Base-by-base conservation (phyloP, 2,113 vertebrate species). In the Callospermophilus lateralis region DNA sequence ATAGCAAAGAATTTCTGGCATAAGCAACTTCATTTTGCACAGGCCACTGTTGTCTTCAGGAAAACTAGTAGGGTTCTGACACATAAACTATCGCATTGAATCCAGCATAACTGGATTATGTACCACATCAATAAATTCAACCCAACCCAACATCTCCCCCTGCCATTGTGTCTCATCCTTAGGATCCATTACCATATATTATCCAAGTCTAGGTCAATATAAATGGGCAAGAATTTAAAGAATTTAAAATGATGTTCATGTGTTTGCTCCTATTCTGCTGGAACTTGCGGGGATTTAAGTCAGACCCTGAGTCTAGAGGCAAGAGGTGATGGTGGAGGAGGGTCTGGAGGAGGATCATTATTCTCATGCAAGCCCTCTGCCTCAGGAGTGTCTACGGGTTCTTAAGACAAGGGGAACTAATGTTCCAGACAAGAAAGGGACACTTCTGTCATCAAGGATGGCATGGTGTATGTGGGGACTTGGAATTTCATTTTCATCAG, bases 301-400 rank as follows among this genome's bases (percentile, higher is more conserved):
- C 51, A 70, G 17, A 37, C 17, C 77, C 8, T 37, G 42, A 22
- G 19, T 67, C 26, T 70, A 58, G 26, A 84, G 73, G 6, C 13
- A 45, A 26, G 32, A 3, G 26, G 1, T 39, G 26, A 32, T 28
- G 19, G 6, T 12, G 2, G 78, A 0, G 20, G 1, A 34, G 32
- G 51, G 8, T 80, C 42, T 73, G n/a, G 30, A 78, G 51, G 16
- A 77, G 26, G 4, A 53, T 55, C 1, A 12, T 83, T 65, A 34
- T 83, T 5, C 68, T 19, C 39, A 37, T 72, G 7, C 9, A 19
- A 48, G 32, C 77, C 8, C 53, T 17, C 39, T 39, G 28, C 4
- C 4, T 53, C 42, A 48, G 61, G 12, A 77, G 6, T 55, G 30
- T 51, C 74, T 28, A 24, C 32, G 63, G 34, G 6, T n/a, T 73